Percentiles rank a stretch among this genome's conserved stretches.
Evolutionary conservation across 2,113 vertebrate species (phyloP).

Genomic region (Oncorhynchus masou): DNA sequence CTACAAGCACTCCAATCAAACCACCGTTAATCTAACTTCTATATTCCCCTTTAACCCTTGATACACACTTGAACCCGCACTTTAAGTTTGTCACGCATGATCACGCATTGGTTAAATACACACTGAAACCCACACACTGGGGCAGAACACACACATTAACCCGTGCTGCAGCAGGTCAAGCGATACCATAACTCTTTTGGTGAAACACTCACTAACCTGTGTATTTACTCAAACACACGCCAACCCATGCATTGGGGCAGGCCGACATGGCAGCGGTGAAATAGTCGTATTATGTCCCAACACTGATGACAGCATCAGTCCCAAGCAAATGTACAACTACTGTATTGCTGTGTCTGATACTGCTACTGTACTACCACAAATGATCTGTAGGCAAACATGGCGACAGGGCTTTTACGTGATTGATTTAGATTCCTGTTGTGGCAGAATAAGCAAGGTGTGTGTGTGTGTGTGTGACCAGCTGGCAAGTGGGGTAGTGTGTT

Average conservation of each 20-base stretch:
- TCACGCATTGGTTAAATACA: constrained; percentile 32
- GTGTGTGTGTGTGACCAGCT: constrained; percentile 33
- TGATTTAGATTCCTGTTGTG: constrained; percentile 49
- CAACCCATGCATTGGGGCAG: constrained; percentile 10
- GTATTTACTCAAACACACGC: constrained; percentile 9
- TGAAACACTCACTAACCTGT: constrained; percentile 51
- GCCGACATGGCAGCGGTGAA: constrained; percentile 29
- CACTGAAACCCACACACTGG: constrained; percentile 37
- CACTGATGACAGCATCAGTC: constrained; percentile 46
- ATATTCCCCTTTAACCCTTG: constrained; percentile 25
- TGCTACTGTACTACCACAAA: constrained; percentile 69
- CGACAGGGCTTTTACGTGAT: constrained; percentile 55
- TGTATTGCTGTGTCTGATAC: constrained; percentile 69
- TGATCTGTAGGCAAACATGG: constrained; percentile 70
- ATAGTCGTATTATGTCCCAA: constrained; percentile 21
- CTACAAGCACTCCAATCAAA: constrained; percentile 48
- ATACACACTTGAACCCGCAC: constrained; percentile 22
- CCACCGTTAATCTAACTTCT: constrained; percentile 4
- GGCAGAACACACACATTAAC: constrained; percentile 30
- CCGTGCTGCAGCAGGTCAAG: constrained; percentile 41
- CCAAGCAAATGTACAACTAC: constrained; percentile 57
- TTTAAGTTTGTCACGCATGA: constrained; percentile 11
- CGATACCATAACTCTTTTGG: constrained; percentile 58
- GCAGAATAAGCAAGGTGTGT: constrained; percentile 66
- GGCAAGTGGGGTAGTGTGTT: constrained; percentile 50